These are phyloP conservation scores for Mamestra configurata DNA, from an alignment of 1,140 invertebrate genomes.

Conservation along the genomic window DNA sequence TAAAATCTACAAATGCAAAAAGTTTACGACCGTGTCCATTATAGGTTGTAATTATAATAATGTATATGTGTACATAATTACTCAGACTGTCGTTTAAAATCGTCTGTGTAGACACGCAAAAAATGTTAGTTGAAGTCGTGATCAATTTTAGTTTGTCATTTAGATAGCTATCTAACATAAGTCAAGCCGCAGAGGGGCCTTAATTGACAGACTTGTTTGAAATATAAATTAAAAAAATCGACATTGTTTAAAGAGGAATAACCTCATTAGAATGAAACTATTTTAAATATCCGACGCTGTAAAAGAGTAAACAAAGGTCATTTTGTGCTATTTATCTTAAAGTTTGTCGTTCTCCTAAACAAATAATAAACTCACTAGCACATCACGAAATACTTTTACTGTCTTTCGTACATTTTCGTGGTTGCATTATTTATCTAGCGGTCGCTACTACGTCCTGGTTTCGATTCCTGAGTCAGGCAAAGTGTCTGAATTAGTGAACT, in stretches of 20 bases:
- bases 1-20: constrained; percentile 1
- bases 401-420: not conserved
- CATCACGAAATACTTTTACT: not conserved
- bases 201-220: constrained; percentile 15
- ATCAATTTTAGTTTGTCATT: constrained; percentile 49
- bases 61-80: constrained; percentile 17
- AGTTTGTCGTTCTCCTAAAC: not conserved
- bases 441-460: too few relatives aligned
- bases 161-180: constrained; percentile 46
- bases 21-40: constrained; percentile 19
- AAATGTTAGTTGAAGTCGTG: constrained; percentile 37
- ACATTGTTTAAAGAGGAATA: constrained; percentile 9
- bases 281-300: not conserved
- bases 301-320: not conserved
- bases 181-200: not conserved
- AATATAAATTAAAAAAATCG: constrained; percentile 24
- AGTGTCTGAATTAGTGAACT: too few relatives aligned
- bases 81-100: constrained; percentile 4
- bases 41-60: constrained; percentile 14
- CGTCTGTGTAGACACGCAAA: constrained; percentile 14
- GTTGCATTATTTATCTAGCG: not conserved
- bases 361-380: not conserved
- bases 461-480: too few relatives aligned
- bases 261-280: not conserved
- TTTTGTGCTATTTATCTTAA: not conserved